Base-by-base conservation (phyloP, 2,113 vertebrate species). In the Cairina moschata region DNA sequence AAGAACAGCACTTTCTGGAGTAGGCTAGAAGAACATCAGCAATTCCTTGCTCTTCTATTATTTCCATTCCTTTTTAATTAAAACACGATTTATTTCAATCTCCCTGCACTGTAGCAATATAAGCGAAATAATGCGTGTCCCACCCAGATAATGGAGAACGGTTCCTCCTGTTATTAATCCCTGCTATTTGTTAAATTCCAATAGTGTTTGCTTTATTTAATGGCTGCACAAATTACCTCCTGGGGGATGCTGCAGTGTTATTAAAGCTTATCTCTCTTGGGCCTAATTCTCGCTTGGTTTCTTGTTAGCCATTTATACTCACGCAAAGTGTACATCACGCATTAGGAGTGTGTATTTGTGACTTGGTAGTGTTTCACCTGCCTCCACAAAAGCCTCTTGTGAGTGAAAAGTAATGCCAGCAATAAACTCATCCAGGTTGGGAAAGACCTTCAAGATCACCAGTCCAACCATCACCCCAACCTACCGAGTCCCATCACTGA, bases 181-280 rank as follows among this genome's bases (percentile, higher is more conserved):
- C 5, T 20, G 26, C 82, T 94, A 76, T 88, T 90, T 91, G 62
- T 90, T 52, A 91, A 84, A 72, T 91, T 93, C 50, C 86, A 83
- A 4, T 50, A 54, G 63, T 69, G n/a, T 94, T 79, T 91, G 17
- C 71, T 93, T 87, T 79, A 66, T 88, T 85, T 93, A 96, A 80
- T 4, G 3, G 44, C 58, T 91, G 50, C 34, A 80, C n/a, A 80
- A 85, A 93, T 83, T 83, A 58, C 28, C 22, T 87, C 42, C 23
- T 3, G 11, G 32, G 4, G 32, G 60, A 94, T 46, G 42, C 62
- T 85, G 66, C 14, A 67, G 25, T 17, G 20, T 93, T 79, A 69
- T 73, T 88, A 83, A 85, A 93, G 62, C 58, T 87, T 73, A 58
- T 17, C 23, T 73, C 44, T 9, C 62, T 68, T 69, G 59, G 40